These are phyloP conservation scores for Thunnus maccoyii DNA, from an alignment of 2,113 vertebrate genomes.

Conservation along the genomic window DNA sequence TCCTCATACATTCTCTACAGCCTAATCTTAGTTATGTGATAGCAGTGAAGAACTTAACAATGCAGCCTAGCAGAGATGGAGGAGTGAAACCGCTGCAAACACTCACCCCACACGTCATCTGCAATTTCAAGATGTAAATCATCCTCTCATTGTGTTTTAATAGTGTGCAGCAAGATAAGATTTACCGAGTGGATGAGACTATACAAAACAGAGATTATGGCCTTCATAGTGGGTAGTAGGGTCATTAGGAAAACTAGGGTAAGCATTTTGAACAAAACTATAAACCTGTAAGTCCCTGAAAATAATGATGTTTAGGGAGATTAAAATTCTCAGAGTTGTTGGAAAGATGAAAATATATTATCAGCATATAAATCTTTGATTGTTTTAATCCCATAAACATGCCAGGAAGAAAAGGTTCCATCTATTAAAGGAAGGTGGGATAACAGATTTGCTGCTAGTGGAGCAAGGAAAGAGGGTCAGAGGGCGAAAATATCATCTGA, in stretches of 20 bases:
- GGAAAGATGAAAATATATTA: too few relatives aligned
- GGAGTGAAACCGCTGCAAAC: conserved; percentile 30
- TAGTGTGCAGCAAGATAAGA: too few relatives aligned
- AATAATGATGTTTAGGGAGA: too few relatives aligned
- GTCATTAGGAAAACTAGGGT: neutral
- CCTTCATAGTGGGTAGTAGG: neutral
- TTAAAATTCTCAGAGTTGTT: too few relatives aligned
- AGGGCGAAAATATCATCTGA: too few relatives aligned
- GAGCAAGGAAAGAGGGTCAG: too few relatives aligned
- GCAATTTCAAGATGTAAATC: neutral
- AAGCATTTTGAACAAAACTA: neutral
- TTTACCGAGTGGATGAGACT: conserved; percentile 17
- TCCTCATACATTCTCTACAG: conserved; percentile 7
- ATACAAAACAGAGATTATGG: neutral
- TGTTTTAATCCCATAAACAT: too few relatives aligned
- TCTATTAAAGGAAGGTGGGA: too few relatives aligned
- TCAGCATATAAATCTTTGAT: too few relatives aligned
- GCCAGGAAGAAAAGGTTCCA: too few relatives aligned
- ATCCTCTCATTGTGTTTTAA: neutral
- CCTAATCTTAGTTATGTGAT: conserved; percentile 30
- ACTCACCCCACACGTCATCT: neutral
- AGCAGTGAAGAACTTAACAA: neutral
- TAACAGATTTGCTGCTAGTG: too few relatives aligned
- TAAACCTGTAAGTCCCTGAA: neutral
- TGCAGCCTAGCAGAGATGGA: conserved; percentile 18